Conservation (phyloP, 2,797 vertebrate species). For the Lemur catta region DNA sequence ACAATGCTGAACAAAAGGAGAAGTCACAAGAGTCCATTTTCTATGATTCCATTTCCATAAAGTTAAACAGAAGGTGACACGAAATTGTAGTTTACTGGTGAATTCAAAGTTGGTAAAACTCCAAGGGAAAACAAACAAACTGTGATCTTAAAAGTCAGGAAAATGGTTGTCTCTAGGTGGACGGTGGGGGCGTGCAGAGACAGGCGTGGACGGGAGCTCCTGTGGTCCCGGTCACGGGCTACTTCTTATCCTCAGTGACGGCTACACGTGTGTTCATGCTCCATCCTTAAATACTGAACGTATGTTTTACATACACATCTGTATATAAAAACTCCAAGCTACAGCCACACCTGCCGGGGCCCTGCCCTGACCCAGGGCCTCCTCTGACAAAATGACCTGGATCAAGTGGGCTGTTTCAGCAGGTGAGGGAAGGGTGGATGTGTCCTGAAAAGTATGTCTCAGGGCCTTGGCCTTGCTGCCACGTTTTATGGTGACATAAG, state of each 20-base stretch:
- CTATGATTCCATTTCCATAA: neutral
- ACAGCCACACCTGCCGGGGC: neutral
- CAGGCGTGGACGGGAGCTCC: neutral
- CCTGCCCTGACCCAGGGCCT: neutral
- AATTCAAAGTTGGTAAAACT: neutral
- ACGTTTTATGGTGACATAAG: accelerated
- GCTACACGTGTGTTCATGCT: neutral
- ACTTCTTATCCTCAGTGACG: neutral
- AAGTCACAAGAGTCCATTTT: neutral
- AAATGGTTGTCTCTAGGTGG: neutral
- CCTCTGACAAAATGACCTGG: neutral
- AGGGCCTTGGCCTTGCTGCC: neutral
- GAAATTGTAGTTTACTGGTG: neutral
- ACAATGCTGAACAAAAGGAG: neutral
- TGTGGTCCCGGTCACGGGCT: neutral
- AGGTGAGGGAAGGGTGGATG: neutral
- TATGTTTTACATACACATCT: neutral
- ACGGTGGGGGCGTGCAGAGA: neutral
- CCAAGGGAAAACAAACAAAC: neutral
- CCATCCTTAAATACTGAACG: neutral
- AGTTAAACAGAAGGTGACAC: neutral
- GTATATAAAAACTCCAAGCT: neutral
- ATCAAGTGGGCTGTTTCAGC: neutral
- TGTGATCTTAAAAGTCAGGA: neutral
- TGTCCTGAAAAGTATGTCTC: neutral